Base-by-base conservation (phyloP, 2,797 vertebrate genomes). In the Lacerta bilineata region DNA sequence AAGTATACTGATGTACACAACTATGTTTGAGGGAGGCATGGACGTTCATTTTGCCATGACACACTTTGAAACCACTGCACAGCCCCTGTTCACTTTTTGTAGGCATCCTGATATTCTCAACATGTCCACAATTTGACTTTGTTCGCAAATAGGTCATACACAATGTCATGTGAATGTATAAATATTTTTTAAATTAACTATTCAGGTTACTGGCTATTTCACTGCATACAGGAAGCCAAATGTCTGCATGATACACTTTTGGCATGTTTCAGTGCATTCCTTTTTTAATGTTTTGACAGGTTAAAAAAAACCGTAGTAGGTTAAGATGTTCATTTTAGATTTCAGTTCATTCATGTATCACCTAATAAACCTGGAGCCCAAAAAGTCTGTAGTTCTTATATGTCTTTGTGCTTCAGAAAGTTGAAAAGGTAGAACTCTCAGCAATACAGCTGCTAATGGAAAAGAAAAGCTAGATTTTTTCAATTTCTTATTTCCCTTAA, bases 201-300 rank as follows among this genome's bases (percentile, higher is more conserved):
- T n/a, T 93, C 55, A 20, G 64, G 33, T 87, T 79, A 78, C 2
- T 93, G 90, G 77, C 91, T 93, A 87, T 88, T 91, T 87, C 87
- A 81, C 88, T 66, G 27, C 87, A 83, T 89, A 85, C 80, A 1
- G 86, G 55, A 95, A 91, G 87, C 90, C 91, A 94, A 90, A 91
- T 79, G 72, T 87, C 80, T 95, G 95, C 96, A 95, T 91, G 93
- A 80, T 84, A 93, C 74, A 87, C 81, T 90, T 55, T 92, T 33
- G 80, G 89, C 83, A 85, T 1, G 87, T 95, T 94, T 96, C 93
- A 83, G 88, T 92, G 92, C 95, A 96, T 96, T 97, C 94, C 93
- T 94, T 89, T 80, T 76, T 90, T 92, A 90, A 68, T 87, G 85
- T 93, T 95, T 91, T 79, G 91, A 91, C 92, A 94, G 87, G 88